A percentile compares a stretch with the other conserved stretches of the same genome.
These are phyloP conservation scores for Sogatella furcifera DNA, from an alignment of 1,140 invertebrate species.

Conservation along the genomic window DNA sequence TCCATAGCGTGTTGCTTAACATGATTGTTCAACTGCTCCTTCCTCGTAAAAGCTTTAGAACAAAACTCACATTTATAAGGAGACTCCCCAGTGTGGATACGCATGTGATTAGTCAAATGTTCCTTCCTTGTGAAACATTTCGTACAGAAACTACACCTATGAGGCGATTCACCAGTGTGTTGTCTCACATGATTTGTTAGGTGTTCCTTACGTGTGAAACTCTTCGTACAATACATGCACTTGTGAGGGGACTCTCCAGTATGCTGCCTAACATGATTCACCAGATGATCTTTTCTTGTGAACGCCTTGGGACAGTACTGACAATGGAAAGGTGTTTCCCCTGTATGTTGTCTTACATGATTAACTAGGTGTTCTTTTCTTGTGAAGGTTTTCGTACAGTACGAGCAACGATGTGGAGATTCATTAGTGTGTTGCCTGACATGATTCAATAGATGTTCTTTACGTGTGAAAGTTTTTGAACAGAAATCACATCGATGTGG, in stretches of 20 bases:
- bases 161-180: conserved; percentile 51
- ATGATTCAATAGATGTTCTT: conserved; percentile 69
- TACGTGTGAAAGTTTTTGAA: conserved; percentile 68
- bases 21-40: conserved; percentile 69
- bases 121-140: conserved; percentile 78
- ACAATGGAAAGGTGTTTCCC: conserved; percentile 47
- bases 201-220: conserved; percentile 70
- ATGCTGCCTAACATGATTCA: conserved; percentile 55
- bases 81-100: conserved; percentile 59
- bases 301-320: conserved; percentile 50
- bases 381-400: conserved; percentile 76
- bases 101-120: conserved; percentile 64
- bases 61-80: conserved; percentile 67
- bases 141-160: conserved; percentile 68
- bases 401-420: conserved; percentile 20
- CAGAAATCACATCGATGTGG: conserved; percentile 70
- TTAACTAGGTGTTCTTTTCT: conserved; percentile 76
- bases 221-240: conserved; percentile 64
- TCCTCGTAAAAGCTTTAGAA: conserved; percentile 65
- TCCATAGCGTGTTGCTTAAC: conserved; percentile 82
- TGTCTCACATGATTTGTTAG: conserved; percentile 68
- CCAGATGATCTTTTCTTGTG: conserved; percentile 49
- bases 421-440: conserved; percentile 58
- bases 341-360: conserved; percentile 69
- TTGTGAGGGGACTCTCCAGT: conserved; percentile 47